phyloP scores from a whole-genome alignment of 1,140 invertebrate species.

The Periplaneta americana region DNA sequence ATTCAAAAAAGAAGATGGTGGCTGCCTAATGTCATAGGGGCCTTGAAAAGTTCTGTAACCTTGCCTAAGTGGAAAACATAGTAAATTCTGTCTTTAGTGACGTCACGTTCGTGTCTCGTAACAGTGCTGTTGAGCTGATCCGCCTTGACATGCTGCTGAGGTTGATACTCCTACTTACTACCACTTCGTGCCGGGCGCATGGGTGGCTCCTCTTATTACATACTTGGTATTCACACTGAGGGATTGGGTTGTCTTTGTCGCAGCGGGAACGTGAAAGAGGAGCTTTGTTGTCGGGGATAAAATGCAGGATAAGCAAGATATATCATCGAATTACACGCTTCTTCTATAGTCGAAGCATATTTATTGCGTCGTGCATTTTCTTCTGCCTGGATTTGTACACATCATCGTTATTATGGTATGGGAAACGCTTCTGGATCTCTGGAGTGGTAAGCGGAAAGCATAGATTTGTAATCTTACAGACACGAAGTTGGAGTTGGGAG shows the following conservation, averaged over 20 bases:
- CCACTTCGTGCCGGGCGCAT: neutral
- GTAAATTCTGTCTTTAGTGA: neutral
- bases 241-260: neutral
- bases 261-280: neutral
- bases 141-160: neutral
- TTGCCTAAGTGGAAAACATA: neutral
- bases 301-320: neutral
- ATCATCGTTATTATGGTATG: too few species aligned
- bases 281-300: neutral
- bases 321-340: neutral
- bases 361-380: neutral
- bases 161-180: neutral
- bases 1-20: too few species aligned
- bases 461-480: neutral
- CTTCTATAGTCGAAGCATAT: neutral
- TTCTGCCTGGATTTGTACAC: neutral
- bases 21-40: too few species aligned
- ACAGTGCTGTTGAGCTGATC: neutral
- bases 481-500: neutral
- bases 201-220: neutral
- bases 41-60: neutral
- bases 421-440: too few species aligned
- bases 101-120: neutral
- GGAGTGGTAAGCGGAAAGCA: too few species aligned
- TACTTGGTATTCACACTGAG: neutral